phyloP scores from a whole-genome alignment of 2,888 invertebrate genomes.

The Myopa tessellatipennis region DNA sequence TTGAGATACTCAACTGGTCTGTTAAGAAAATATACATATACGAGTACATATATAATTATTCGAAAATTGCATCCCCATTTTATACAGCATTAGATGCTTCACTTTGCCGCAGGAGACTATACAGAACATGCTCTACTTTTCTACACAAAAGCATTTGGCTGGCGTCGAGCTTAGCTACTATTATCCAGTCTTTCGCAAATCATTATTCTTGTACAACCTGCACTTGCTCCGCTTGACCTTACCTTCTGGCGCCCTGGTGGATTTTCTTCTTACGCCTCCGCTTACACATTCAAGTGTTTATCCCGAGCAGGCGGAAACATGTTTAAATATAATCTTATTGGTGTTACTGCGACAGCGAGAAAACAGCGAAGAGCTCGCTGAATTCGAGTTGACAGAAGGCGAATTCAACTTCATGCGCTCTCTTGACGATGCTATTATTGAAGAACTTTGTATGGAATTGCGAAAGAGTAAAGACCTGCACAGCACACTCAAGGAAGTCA shows the following conservation, averaged over 20 bases:
- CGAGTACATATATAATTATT: slow-evolving; percentile 6
- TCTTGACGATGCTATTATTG: slow-evolving; percentile 44
- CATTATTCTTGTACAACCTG: slow-evolving; percentile 55
- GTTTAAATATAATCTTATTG: slow-evolving; percentile 58
- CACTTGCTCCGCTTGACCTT: slow-evolving; percentile 57
- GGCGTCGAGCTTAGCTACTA: slow-evolving; percentile 50
- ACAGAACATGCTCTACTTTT: slow-evolving; percentile 52
- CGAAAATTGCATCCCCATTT: background rate
- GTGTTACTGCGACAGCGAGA: slow-evolving; percentile 44
- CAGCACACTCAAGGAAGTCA: slow-evolving; percentile 43
- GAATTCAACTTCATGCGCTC: slow-evolving; percentile 52
- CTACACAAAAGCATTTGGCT: slow-evolving; percentile 48
- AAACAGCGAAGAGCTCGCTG: slow-evolving; percentile 50
- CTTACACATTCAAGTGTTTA: slow-evolving; percentile 47
- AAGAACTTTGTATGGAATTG: slow-evolving; percentile 45
- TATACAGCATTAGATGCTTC: slow-evolving; percentile 48
- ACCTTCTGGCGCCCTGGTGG: slow-evolving; percentile 49
- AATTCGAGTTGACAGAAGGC: slow-evolving; percentile 52
- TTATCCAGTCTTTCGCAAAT: slow-evolving; percentile 57
- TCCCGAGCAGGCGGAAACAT: slow-evolving; percentile 55
- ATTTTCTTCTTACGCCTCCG: slow-evolving; percentile 51
- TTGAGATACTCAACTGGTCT: slow-evolving; percentile 55
- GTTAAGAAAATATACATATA: slow-evolving; percentile 14
- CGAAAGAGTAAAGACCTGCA: slow-evolving; percentile 48
- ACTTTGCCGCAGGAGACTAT: slow-evolving; percentile 48